Base-by-base conservation (phyloP, 2,797 vertebrate species). In the Pogoniulus pusillus region DNA sequence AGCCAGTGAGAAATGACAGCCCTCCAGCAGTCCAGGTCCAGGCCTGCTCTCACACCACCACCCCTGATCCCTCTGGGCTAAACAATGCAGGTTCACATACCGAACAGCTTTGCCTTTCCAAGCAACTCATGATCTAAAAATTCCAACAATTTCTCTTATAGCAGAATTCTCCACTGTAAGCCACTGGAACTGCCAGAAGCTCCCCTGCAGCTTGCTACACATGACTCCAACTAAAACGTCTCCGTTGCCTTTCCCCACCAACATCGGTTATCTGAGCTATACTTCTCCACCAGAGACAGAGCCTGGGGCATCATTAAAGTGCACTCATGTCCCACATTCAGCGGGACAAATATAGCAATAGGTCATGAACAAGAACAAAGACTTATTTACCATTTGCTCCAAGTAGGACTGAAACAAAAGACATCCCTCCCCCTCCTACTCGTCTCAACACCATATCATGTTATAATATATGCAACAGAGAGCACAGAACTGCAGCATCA, bases 321-420 rank as follows among this genome's bases (percentile, higher is more conserved):
- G 19, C 2, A 6, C 51, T 90, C 69, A 17, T 51, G 95, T 75
- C 93, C 94, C 82, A 91, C 84, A 91, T 81, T 84, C 58, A 32
- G 45, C 60, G 72, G 63, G 66, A 75, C 82, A 93, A 82, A 90
- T 87, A 78, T 82, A 91, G 94, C 20, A 0, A 30, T 7, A 91
- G 84, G 62, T 72, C 86, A 32, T 30, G 79, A 93, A 54, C 87
- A 88, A 90, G 92, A 96, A 95, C 89, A 94, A 95, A 88, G 87
- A 35, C 83, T 88, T 80, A 79, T 82, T 87, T 79, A 71, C 87
- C 60, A 64, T 51, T 87, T 82, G 66, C 66, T 87, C 60, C 92
- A 94, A 96, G 58, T 89, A 90, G 88, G 82, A 70, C 87, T 91
- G 75, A 37, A 70, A 88, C 49, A 30, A 55, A 51, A 51, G 24